Conservation (phyloP, 2,113 vertebrate genomes). For the Pipa parva region DNA sequence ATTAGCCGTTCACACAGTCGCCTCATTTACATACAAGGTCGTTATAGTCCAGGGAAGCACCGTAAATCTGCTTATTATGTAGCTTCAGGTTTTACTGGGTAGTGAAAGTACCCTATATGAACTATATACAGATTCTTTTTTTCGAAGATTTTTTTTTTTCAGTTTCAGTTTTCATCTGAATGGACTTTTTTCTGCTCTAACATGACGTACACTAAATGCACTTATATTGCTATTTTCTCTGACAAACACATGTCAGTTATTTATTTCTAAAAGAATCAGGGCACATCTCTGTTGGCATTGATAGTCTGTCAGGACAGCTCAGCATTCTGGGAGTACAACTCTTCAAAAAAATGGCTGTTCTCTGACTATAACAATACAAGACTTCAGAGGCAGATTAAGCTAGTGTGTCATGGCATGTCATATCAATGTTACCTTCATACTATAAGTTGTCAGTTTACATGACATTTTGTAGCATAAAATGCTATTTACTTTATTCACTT, state of each 20-base stretch:
- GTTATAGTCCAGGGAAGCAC: no score
- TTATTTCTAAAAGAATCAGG: neutral
- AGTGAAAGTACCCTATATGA: no score
- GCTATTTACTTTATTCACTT: slow-evolving; percentile 7
- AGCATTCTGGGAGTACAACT: neutral
- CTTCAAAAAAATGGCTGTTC: neutral
- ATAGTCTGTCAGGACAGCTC: slow-evolving; percentile 4
- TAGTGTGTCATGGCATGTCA: slow-evolving; percentile 14
- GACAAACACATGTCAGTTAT: neutral
- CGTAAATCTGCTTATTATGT: no score
- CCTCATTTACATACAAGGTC: no score
- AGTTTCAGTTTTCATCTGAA: neutral
- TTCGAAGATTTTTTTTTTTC: no score
- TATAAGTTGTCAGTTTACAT: slow-evolving; percentile 15
- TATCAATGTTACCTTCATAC: slow-evolving; percentile 5
- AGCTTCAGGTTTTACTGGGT: no score
- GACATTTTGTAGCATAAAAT: neutral
- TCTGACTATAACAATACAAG: neutral
- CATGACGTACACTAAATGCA: neutral
- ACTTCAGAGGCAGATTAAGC: slow-evolving; percentile 3
- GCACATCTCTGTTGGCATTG: slow-evolving; percentile 4
- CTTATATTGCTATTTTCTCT: neutral
- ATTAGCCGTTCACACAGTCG: no score
- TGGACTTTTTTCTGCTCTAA: neutral
- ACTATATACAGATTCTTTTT: no score